phyloP scores from a whole-genome alignment of 2,797 vertebrate genomes.

The Gymnothorax reevesii region DNA sequence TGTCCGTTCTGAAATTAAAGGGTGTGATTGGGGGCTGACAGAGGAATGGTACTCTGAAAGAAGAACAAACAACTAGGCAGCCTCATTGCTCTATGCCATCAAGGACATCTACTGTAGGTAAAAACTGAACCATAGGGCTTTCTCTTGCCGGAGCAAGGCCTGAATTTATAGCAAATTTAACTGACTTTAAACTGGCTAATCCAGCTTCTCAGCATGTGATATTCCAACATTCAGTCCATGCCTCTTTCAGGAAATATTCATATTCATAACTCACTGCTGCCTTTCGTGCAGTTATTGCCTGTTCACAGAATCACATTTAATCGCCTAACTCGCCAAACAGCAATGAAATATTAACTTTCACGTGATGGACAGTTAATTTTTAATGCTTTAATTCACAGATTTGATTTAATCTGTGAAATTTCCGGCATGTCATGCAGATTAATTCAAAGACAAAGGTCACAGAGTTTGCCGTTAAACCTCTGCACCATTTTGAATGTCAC shows the following conservation, averaged over 20 bases:
- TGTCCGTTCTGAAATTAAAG: background rate
- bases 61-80: background rate
- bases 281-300: background rate
- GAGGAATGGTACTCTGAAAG: background rate
- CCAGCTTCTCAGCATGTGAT: background rate
- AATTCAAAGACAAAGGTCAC: background rate
- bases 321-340: background rate
- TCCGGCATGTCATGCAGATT: background rate
- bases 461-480: background rate
- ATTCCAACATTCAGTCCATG: background rate
- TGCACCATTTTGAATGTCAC: background rate
- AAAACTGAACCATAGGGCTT: background rate
- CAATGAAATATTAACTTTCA: background rate
- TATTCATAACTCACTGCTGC: background rate
- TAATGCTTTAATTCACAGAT: background rate
- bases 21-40: background rate
- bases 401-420: background rate
- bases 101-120: background rate
- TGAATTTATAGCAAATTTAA: background rate
- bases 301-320: background rate
- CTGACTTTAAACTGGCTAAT: background rate
- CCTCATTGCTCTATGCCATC: background rate
- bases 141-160: background rate
- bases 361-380: background rate
- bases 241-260: background rate